These are phyloP conservation scores for Nematolebias whitei DNA, from an alignment of 2,113 vertebrate genomes.

Conservation along the genomic window DNA sequence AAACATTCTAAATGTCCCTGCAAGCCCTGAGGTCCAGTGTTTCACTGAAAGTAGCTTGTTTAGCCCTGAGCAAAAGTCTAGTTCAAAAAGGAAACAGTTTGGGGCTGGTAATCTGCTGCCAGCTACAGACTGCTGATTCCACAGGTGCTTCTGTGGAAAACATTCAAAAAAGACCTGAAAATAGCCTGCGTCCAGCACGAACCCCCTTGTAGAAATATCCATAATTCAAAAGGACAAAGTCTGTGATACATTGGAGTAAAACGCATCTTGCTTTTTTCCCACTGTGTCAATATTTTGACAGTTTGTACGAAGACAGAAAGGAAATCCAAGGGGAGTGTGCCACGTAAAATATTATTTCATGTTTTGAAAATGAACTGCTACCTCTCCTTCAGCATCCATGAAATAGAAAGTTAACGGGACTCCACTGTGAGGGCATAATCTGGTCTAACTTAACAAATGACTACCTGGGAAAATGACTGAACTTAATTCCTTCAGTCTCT, in stretches of 20 bases:
- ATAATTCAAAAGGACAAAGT: conserved; percentile 74
- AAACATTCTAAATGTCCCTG: conserved; percentile 36
- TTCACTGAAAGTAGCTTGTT: conserved; percentile 45
- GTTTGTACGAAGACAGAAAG: conserved; percentile 44
- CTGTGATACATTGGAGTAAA: conserved; percentile 58
- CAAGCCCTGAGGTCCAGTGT: conserved; percentile 45
- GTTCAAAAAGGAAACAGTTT: conserved; percentile 43
- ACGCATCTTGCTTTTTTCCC: conserved; percentile 48
- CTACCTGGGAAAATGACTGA: conserved; percentile 46
- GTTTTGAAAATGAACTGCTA: conserved; percentile 62
- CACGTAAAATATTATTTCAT: conserved; percentile 72
- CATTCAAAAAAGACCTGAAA: conserved; percentile 45
- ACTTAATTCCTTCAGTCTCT: conserved; percentile 4
- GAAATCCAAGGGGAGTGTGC: conserved; percentile 50
- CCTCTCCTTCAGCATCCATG: conserved; percentile 52
- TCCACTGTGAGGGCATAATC: conserved; percentile 34
- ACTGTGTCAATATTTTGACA: conserved; percentile 72
- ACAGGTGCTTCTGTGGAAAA: conserved; percentile 32
- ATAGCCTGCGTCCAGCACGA: conserved; percentile 37
- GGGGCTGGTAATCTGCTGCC: conserved; percentile 34
- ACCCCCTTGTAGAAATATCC: conserved; percentile 40
- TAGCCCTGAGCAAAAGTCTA: conserved; percentile 40
- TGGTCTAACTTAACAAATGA: conserved; percentile 50
- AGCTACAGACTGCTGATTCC: conserved; percentile 37
- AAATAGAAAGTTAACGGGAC: conserved; percentile 57